phyloP scores from a whole-genome alignment of 2,113 vertebrate species.

The Syngnathus typhle region DNA sequence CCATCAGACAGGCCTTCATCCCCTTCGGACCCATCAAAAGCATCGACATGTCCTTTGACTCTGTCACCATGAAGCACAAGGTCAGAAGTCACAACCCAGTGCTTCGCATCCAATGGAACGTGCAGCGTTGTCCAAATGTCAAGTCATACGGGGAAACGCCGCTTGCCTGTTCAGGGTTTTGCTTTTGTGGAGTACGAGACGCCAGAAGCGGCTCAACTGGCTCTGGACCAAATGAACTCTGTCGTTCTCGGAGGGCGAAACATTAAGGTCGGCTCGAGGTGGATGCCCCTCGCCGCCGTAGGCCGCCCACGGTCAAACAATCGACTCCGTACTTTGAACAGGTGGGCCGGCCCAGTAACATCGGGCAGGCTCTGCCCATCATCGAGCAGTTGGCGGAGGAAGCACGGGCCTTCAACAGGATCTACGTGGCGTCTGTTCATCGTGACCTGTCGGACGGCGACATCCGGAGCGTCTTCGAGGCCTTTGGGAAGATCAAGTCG shows the following conservation, averaged over 20 bases:
- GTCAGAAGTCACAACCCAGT: constrained; percentile 58
- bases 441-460: constrained; percentile 95
- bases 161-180: constrained; percentile 76
- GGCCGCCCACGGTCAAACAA: background rate
- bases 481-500: constrained; percentile 95
- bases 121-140: background rate
- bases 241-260: constrained; percentile 96
- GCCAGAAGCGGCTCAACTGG: constrained; percentile 93
- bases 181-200: constrained; percentile 98
- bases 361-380: constrained; percentile 96
- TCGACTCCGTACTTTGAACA: constrained; percentile 40
- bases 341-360: constrained; percentile 97
- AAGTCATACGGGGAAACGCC: too few species aligned
- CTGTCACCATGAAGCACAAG: constrained; percentile 99
- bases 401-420: constrained; percentile 93
- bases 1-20: constrained; percentile 95
- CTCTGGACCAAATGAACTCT: constrained; percentile 98
- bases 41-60: constrained; percentile 99
- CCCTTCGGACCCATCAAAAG: constrained; percentile 98
- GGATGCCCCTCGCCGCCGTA: background rate
- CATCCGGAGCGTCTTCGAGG: constrained; percentile 98
- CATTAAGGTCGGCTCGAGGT: constrained; percentile 74
- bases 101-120: background rate
- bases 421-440: constrained; percentile 95
- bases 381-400: constrained; percentile 98